Evolutionary conservation across 2,113 vertebrate species (phyloP).

Genomic region (Boleophthalmus pectinirostris): DNA sequence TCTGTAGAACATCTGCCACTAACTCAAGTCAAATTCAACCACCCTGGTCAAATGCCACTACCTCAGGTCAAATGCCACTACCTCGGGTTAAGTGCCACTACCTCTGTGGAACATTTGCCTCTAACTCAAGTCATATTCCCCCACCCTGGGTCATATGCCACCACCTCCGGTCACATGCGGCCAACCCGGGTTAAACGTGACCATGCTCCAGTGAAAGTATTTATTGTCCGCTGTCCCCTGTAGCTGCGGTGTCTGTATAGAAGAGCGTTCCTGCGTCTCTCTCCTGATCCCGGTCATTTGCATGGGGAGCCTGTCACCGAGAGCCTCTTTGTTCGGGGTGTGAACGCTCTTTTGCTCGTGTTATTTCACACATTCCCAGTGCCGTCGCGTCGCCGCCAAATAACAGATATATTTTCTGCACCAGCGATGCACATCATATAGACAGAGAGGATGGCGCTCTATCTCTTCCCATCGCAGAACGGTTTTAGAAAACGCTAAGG

Average conservation of each 20-base stretch:
- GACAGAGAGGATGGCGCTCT: conserved; percentile 37
- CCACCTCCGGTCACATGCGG: too few species aligned
- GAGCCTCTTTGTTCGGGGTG: not conserved
- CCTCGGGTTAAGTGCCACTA: too few species aligned
- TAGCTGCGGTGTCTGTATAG: not conserved
- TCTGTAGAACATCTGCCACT: too few species aligned
- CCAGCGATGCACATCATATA: conserved; percentile 51
- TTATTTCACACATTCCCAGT: conserved; percentile 31
- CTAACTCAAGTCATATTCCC: too few species aligned
- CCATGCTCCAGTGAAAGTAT: not conserved
- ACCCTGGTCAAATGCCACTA: too few species aligned
- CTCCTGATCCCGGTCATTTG: not conserved
- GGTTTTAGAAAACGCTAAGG: conserved; percentile 47
- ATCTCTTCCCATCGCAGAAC: conserved; percentile 29
- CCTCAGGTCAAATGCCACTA: too few species aligned
- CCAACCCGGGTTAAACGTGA: too few species aligned
- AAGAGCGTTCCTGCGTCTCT: not conserved
- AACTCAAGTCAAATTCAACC: too few species aligned
- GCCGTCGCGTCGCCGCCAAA: conserved; percentile 39
- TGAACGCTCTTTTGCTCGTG: conserved; percentile 11
- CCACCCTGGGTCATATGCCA: too few species aligned
- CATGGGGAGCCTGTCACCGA: conserved; percentile 5
- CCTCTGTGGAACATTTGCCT: too few species aligned
- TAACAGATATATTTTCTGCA: conserved; percentile 64
- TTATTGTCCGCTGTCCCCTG: not conserved